These are phyloP conservation scores for Synanthedon andrenaeformis DNA, from an alignment of 2,888 invertebrate genomes.

Conservation along the genomic window DNA sequence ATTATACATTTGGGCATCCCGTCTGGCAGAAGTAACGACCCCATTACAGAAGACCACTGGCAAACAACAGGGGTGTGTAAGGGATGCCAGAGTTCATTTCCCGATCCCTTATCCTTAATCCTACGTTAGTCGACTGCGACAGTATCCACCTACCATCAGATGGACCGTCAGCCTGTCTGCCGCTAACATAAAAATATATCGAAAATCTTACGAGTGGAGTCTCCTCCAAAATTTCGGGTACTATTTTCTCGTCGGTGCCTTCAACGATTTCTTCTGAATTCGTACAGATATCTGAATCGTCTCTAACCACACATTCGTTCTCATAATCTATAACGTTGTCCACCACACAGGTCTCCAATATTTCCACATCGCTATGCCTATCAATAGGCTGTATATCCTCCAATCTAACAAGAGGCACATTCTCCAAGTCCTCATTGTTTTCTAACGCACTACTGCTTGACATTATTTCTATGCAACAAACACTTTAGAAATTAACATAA, in stretches of 20 bases:
- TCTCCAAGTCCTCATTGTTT: slow-evolving; percentile 41
- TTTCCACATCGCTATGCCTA: slow-evolving; percentile 19
- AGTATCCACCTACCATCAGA: no score
- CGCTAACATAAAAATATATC: no score
- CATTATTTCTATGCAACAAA: slow-evolving; percentile 20
- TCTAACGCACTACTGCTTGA: slow-evolving; percentile 36
- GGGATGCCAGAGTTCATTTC: no score
- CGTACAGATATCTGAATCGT: slow-evolving; percentile 43
- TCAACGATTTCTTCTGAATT: slow-evolving; percentile 34
- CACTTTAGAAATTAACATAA: no score
- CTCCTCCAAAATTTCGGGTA: slow-evolving; percentile 22
- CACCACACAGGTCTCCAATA: slow-evolving; percentile 28
- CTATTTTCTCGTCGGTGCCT: slow-evolving; percentile 29
- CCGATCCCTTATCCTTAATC: no score
- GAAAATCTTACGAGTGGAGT: background rate
- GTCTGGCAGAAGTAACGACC: no score
- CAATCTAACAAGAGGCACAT: slow-evolving; percentile 52
- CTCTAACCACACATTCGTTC: slow-evolving; percentile 26
- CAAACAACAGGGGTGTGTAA: no score
- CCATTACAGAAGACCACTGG: no score
- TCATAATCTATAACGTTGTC: slow-evolving; percentile 25
- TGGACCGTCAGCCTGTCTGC: no score
- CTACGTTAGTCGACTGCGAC: no score
- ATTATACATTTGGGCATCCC: no score
- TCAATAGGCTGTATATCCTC: slow-evolving; percentile 46